Evolutionary conservation across 2,888 invertebrate species (phyloP).

Genomic region (Ophion costatus): DNA sequence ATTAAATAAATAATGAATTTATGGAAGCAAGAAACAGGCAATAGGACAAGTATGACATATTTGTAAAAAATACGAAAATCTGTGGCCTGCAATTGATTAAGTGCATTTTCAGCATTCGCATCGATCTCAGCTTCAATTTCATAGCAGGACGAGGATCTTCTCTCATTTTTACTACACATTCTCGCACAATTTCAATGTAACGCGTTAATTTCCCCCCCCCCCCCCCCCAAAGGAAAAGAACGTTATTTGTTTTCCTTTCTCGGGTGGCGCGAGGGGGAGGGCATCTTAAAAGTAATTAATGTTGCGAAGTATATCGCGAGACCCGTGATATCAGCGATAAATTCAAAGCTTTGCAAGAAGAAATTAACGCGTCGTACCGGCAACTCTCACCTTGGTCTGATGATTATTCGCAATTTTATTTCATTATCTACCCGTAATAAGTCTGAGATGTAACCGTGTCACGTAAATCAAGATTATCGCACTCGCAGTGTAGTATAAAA

Average conservation of each 20-base stretch:
- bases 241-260: not conserved
- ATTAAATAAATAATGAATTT: too few relatives aligned
- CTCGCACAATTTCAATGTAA: not conserved
- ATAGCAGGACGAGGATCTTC: not conserved
- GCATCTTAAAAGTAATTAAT: conserved; percentile 13
- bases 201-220: not conserved
- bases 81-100: too few relatives aligned
- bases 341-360: conserved; percentile 20
- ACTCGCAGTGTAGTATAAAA: conserved; percentile 62
- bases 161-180: not conserved
- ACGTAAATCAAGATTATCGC: conserved; percentile 68
- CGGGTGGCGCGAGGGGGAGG: not conserved
- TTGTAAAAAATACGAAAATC: too few relatives aligned
- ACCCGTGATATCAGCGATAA: conserved; percentile 31
- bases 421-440: conserved; percentile 57
- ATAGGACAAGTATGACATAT: too few relatives aligned
- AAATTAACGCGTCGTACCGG: conserved; percentile 11
- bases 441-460: conserved; percentile 64
- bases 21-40: too few relatives aligned
- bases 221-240: not conserved
- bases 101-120: too few relatives aligned
- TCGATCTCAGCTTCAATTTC: too few relatives aligned
- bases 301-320: conserved; percentile 28
- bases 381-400: conserved; percentile 1
- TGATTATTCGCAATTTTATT: conserved; percentile 54